These are phyloP conservation scores for Gastrophryne carolinensis DNA, from an alignment of 2,797 vertebrate genomes.

Conservation along the genomic window DNA sequence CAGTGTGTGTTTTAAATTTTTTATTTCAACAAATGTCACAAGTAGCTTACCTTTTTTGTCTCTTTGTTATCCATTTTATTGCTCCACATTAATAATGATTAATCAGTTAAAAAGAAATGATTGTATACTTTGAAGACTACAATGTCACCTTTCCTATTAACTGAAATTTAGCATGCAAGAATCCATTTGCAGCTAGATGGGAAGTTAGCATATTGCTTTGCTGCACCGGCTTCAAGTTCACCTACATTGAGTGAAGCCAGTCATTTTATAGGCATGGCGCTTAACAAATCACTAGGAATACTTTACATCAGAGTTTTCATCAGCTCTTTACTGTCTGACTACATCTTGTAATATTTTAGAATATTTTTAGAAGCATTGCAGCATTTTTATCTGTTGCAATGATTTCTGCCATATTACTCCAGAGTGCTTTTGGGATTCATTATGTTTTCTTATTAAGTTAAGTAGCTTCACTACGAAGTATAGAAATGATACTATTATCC, in stretches of 20 bases:
- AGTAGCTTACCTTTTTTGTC: not conserved
- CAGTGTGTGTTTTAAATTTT: too few species aligned
- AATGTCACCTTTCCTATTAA: slow-evolving; percentile 45
- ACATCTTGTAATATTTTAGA: too few species aligned
- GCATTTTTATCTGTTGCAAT: too few species aligned
- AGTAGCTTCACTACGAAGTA: too few species aligned
- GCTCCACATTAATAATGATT: slow-evolving; percentile 10
- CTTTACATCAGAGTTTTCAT: too few species aligned
- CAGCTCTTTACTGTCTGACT: too few species aligned
- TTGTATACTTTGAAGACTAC: slow-evolving; percentile 13
- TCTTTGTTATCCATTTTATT: not conserved
- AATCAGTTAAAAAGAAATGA: slow-evolving; percentile 29
- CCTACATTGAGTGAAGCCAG: not conserved
- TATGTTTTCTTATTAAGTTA: too few species aligned
- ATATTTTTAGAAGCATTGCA: too few species aligned
- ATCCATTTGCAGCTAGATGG: slow-evolving; percentile 7
- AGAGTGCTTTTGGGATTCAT: too few species aligned
- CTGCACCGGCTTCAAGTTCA: not conserved
- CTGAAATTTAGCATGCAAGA: slow-evolving; percentile 22
- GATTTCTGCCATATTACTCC: too few species aligned
- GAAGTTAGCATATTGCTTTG: not conserved
- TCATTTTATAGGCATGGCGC: not conserved
- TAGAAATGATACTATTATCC: too few species aligned
- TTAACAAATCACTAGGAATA: not conserved
- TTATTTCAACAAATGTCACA: not conserved